These are phyloP conservation scores for Helicorthomorpha holstii DNA, from an alignment of 1,140 invertebrate genomes.

Conservation along the genomic window DNA sequence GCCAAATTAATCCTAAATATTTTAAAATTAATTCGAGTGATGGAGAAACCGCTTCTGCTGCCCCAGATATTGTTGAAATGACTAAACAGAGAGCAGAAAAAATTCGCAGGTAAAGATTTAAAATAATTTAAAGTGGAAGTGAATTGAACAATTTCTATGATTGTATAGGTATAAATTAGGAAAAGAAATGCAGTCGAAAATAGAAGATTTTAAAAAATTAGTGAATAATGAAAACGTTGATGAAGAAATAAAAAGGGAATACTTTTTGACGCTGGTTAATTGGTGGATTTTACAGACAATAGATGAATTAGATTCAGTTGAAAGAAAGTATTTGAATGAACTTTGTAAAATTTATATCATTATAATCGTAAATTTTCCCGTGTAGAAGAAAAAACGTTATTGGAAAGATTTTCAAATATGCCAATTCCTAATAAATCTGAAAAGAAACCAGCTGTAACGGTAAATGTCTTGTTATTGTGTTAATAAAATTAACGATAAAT, in stretches of 20 bases:
- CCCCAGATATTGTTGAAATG: slow-evolving; percentile 12
- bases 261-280: slow-evolving; percentile 60
- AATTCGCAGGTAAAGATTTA: slow-evolving; percentile 37
- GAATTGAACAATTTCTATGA: neutral
- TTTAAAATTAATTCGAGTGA: neutral
- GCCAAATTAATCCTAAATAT: slow-evolving; percentile 30
- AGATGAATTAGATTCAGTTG: slow-evolving; percentile 49
- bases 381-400: no score
- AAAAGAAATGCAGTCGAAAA: slow-evolving; percentile 55
- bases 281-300: slow-evolving; percentile 51
- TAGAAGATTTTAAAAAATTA: slow-evolving; percentile 40
- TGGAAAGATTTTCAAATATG: no score
- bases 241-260: slow-evolving; percentile 64
- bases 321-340: slow-evolving; percentile 17
- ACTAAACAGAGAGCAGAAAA: slow-evolving; percentile 41
- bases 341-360: no score
- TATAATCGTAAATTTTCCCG: no score
- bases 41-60: neutral
- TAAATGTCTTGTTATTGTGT: no score
- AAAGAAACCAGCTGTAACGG: no score
- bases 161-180: slow-evolving; percentile 41
- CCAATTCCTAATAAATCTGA: no score
- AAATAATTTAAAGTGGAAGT: neutral
- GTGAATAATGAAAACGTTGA: slow-evolving; percentile 31
- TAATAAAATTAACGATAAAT: slow-evolving; percentile 1